Base-by-base conservation (phyloP, 1,140 invertebrate genomes). In the Epicauta chinensis region DNA sequence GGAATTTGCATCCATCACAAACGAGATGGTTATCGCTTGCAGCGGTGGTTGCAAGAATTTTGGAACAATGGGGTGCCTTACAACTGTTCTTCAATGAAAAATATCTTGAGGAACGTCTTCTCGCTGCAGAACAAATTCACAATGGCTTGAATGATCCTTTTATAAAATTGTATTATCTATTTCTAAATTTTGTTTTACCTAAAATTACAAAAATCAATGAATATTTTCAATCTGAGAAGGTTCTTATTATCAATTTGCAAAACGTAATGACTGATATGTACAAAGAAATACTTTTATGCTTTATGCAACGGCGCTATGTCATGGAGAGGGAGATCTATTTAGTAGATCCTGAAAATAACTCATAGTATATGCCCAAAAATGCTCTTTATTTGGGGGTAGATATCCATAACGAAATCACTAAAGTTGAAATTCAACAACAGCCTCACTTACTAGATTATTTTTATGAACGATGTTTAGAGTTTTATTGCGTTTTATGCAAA, bases 1-100 rank as follows among this genome's bases (percentile, higher is more conserved):
- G 51, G 23, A 34, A 13, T 66, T 69, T 55, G 10, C 64, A 60
- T 34, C 65, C 64, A 7, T 51, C 51, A 2, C 64, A 69, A 56
- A 69, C 67, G 0, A 42, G 63, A 35, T 67, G 63, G 63, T 41
- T 68, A 11, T 68, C 64, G 9, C 31, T 68, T n/a, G 0, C 36
- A 10, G 29, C 51, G 15, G 65, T 60, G n/a, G 58, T 65, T 7
- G 17, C 44, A n/a, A 13, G 61, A 39, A 46, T 65, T 2, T 29
- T 62, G 3, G 60, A 65, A 31, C 61, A 62, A 17, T 63, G 13
- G 4, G 13, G 9, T 6, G 7, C 44, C n/a, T n/a, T 30, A 30
- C 4, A 30, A 30, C 10, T 30, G 10, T 30, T 5, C 10, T 30
- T 30, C 10, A 10, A 30, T 10, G 29, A 30, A 37, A 37, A 37